Evolutionary conservation across 2,797 vertebrate species (phyloP).

Genomic region (Vespertilio murinus): DNA sequence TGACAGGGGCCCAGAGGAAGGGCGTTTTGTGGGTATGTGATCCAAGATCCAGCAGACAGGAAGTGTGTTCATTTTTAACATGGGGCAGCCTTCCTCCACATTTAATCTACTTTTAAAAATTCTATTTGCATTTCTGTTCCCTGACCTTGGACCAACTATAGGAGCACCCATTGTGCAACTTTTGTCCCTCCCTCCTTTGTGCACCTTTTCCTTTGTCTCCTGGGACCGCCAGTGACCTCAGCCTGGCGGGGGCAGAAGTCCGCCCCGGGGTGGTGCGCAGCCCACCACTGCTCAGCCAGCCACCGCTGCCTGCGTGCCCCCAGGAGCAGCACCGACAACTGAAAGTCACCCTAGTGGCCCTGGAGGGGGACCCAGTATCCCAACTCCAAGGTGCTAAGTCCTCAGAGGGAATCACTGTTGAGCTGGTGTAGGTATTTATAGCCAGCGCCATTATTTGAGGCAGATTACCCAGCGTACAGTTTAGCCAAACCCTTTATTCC

Average conservation of each 20-base stretch:
- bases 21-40: neutral
- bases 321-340: neutral
- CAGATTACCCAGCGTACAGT: neutral
- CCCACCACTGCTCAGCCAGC: neutral
- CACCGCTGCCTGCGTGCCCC: neutral
- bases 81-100: neutral
- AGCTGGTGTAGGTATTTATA: neutral
- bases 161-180: neutral
- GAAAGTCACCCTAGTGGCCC: neutral
- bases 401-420: neutral
- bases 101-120: slow-evolving; percentile 18
- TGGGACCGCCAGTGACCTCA: neutral
- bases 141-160: neutral
- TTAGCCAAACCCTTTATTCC: neutral
- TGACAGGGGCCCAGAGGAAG: neutral
- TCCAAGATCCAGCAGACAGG: neutral
- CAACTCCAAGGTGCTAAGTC: neutral
- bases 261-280: neutral
- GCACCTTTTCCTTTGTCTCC: neutral
- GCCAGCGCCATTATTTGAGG: neutral
- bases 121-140: slow-evolving; percentile 1
- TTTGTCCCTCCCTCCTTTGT: neutral
- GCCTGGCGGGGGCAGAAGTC: neutral
- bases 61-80: neutral
- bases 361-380: neutral